phyloP scores from a whole-genome alignment of 2,888 invertebrate genomes.

The Ellobium chinense region DNA sequence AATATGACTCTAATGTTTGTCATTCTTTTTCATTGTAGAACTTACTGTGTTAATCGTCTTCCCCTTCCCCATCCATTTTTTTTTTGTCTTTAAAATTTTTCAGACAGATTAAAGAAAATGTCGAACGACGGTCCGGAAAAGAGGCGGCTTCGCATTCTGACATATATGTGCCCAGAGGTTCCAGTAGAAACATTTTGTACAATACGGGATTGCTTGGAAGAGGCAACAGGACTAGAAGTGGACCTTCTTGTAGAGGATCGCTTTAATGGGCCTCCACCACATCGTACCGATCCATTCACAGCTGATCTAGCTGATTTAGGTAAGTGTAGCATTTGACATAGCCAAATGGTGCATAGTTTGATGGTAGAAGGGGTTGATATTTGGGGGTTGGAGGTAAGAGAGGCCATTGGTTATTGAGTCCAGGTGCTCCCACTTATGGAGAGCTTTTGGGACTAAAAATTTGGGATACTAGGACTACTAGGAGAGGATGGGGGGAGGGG shows the following conservation, averaged over 20 bases:
- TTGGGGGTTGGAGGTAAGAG: too few species aligned
- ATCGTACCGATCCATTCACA: slow-evolving; percentile 82
- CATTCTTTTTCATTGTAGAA: too few species aligned
- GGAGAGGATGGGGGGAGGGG: too few species aligned
- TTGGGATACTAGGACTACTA: too few species aligned
- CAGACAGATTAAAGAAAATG: neutral
- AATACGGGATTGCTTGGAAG: slow-evolving; percentile 82
- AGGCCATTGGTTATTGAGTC: too few species aligned
- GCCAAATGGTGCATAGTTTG: too few species aligned
- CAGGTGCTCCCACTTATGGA: too few species aligned
- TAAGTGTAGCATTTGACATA: slow-evolving; percentile 64
- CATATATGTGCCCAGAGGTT: slow-evolving; percentile 84
- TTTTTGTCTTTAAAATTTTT: neutral
- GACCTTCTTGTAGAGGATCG: slow-evolving; percentile 83
- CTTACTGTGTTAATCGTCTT: neutral
- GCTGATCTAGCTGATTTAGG: slow-evolving; percentile 82
- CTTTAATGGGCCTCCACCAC: slow-evolving; percentile 80
- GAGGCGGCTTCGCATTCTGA: slow-evolving; percentile 81
- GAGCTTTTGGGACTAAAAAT: too few species aligned
- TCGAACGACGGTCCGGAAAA: neutral
- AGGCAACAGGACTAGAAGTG: slow-evolving; percentile 80
- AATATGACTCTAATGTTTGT: neutral
- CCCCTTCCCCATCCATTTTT: neutral
- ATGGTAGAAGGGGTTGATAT: too few species aligned
- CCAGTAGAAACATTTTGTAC: slow-evolving; percentile 83